Conservation (phyloP, 2,888 invertebrate species). For the Diaperis boleti region DNA sequence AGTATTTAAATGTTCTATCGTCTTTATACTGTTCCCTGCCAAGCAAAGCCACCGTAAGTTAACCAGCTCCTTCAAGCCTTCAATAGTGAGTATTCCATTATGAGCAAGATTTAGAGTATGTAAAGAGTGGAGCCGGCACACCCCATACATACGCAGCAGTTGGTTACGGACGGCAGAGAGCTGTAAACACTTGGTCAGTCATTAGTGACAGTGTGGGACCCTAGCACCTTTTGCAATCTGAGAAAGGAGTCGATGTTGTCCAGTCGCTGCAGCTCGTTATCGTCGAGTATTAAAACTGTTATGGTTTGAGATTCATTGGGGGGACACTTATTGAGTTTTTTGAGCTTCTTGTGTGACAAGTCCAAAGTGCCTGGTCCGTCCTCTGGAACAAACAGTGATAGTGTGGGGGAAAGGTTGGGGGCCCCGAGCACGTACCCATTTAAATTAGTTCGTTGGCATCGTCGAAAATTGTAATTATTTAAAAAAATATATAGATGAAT, state of each 20-base stretch:
- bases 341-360: conserved; percentile 82
- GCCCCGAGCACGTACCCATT: conserved; percentile 14
- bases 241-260: conserved; percentile 88
- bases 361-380: conserved; percentile 73
- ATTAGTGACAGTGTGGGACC: not conserved
- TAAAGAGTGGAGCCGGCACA: conserved; percentile 83
- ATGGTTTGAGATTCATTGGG: conserved; percentile 75
- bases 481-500: conserved; percentile 18
- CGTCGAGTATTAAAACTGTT: conserved; percentile 81
- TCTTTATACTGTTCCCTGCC: conserved; percentile 91
- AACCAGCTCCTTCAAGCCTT: conserved; percentile 87
- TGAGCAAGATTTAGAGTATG: conserved; percentile 86
- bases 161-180: conserved; percentile 88
- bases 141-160: conserved; percentile 88
- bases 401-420: not conserved
- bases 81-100: conserved; percentile 90
- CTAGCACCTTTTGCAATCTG: conserved; percentile 79
- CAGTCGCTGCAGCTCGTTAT: conserved; percentile 88
- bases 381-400: conserved; percentile 48
- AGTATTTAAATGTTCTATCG: conserved; percentile 89
- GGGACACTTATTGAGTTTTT: conserved; percentile 83
- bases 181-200: conserved; percentile 68
- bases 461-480: conserved; percentile 14
- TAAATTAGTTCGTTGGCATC: conserved; percentile 18
- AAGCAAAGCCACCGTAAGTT: conserved; percentile 86